Evolutionary conservation across 2,113 vertebrate genomes (phyloP), one percentile per base, ranked within the genome.

Genomic region (Lepus europaeus): DNA sequence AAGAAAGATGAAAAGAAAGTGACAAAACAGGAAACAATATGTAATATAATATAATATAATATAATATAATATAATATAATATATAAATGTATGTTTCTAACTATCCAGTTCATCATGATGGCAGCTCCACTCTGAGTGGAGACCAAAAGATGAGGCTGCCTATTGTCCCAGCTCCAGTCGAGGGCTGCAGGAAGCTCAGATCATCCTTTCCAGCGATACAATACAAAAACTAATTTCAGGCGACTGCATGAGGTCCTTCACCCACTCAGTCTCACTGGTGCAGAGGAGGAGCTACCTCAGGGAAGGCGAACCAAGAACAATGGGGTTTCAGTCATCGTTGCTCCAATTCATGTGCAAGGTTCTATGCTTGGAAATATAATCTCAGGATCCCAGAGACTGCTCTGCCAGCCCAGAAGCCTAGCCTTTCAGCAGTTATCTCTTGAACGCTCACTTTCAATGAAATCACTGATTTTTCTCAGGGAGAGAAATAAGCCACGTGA

Each of bases 11-110:
- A 39, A 10, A 77, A n/a, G 19, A 31, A 20, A 36, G 56, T 69
- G 23, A 70, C 14, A 84, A 93, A 93, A 68, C 39, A n/a, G 70
- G 39, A 76, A 90, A 29, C 14, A 89, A 87, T 45, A 45, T 45
- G 6, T 45, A 45, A 45, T 45, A 45, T 45, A 45, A 45, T 45
- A 45, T 45, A 45, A 39, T 33, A 33, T 33, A 33, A 33, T 33
- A 33, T 33, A 33, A 33, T 33, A 33, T 39, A 39, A 39, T 39
- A 39, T 39, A 39, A 39, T 39, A 39, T 39, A 6, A 39, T 39
- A 39, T 39, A 6, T 45, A 45, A 45, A 59, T 59, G 14, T 29
- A 19, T 20, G 27, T 73, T 29, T 59, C 27, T 36, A 9, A 78
- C 8, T 25, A 19, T 14, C 20, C 17, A 36, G 14, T 0, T 74